Percentiles rank a stretch among this genome's conserved stretches.
These are phyloP conservation scores for Pygoscelis adeliae DNA, from an alignment of 2,113 vertebrate genomes.

Conservation along the genomic window DNA sequence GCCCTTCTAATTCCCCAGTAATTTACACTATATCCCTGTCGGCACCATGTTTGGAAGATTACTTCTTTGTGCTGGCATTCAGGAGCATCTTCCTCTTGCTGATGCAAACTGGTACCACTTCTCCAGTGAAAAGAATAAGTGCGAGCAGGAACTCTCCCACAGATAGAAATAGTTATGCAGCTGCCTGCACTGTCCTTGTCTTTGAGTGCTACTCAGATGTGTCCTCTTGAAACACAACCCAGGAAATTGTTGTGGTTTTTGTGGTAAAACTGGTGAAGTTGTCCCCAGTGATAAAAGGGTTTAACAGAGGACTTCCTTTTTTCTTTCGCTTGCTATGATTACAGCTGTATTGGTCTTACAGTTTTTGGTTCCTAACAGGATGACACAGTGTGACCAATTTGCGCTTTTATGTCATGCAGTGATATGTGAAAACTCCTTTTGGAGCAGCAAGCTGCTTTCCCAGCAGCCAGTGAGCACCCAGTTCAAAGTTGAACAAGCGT, in stretches of 20 bases:
- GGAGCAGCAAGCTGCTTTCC: constrained; percentile 47
- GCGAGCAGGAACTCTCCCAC: background rate
- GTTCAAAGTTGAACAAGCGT: constrained; percentile 53
- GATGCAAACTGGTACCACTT: background rate
- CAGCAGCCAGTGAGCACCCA: constrained; percentile 16
- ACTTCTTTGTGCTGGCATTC: constrained; percentile 33
- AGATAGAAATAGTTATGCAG: background rate
- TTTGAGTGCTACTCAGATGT: background rate
- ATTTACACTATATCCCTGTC: constrained; percentile 29
- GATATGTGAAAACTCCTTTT: background rate
- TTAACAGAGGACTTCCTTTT: background rate
- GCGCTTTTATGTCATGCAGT: background rate
- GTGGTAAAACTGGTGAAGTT: background rate
- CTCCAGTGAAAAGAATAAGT: constrained; percentile 7
- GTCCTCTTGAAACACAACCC: background rate
- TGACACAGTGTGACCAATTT: background rate
- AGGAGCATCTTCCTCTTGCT: constrained; percentile 34
- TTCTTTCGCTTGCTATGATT: background rate
- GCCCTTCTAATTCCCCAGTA: constrained; percentile 38
- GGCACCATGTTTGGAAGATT: constrained; percentile 25
- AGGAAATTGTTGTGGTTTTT: background rate
- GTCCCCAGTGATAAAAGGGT: background rate
- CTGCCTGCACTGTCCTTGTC: background rate
- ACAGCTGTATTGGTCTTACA: background rate
- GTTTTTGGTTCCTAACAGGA: background rate